Evolutionary conservation across 1,140 invertebrate species (phyloP).

Genomic region (Adelges cooleyi): DNA sequence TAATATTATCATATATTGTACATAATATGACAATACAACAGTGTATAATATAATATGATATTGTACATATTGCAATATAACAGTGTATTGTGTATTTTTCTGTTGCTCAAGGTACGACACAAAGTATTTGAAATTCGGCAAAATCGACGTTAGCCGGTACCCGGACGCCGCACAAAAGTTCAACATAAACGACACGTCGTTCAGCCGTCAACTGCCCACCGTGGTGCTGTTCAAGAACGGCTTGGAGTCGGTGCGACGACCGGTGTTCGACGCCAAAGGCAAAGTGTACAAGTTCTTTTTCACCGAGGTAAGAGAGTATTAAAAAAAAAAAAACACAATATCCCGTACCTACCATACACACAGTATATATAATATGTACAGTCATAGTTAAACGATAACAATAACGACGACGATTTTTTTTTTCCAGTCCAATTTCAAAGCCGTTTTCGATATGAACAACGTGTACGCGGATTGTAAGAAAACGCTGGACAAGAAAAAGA

Average conservation of each 20-base stretch:
- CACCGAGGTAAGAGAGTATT: slow-evolving; percentile 41
- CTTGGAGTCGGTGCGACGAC: slow-evolving; percentile 69
- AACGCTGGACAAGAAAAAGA: slow-evolving; percentile 31
- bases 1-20: too few relatives aligned
- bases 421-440: slow-evolving; percentile 76
- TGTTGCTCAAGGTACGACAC: slow-evolving; percentile 49
- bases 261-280: slow-evolving; percentile 63
- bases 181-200: slow-evolving; percentile 75
- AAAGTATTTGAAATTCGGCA: slow-evolving; percentile 89
- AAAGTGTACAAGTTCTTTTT: slow-evolving; percentile 70
- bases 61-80: too few relatives aligned
- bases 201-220: slow-evolving; percentile 86
- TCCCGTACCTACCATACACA: too few relatives aligned
- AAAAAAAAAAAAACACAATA: neutral
- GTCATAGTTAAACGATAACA: neutral
- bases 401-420: slow-evolving; percentile 35
- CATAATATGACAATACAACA: too few relatives aligned
- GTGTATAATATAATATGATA: too few relatives aligned
- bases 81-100: neutral
- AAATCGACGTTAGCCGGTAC: slow-evolving; percentile 86
- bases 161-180: slow-evolving; percentile 76
- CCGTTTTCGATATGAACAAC: slow-evolving; percentile 81
- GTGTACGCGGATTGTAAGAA: slow-evolving; percentile 67
- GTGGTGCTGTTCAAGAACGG: slow-evolving; percentile 82
- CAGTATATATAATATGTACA: too few relatives aligned